Percentiles rank a stretch among this genome's conserved stretches.
These are phyloP conservation scores for Rhineura floridana DNA, from an alignment of 2,113 vertebrate genomes.

Conservation along the genomic window DNA sequence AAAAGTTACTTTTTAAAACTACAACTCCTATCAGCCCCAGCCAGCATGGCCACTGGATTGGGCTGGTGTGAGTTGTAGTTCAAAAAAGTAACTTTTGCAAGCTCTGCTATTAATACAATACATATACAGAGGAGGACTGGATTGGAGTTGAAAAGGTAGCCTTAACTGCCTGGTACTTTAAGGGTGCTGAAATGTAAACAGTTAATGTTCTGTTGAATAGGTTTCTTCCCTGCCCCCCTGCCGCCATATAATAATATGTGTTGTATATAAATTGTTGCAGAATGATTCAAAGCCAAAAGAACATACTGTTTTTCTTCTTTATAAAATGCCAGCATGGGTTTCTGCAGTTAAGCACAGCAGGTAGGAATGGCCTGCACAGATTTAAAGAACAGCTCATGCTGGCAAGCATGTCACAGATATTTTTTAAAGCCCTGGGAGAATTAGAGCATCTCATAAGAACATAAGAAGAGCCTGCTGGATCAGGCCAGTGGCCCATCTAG, in stretches of 20 bases:
- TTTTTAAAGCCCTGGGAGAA: constrained; percentile 23
- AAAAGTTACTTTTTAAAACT: too few relatives aligned
- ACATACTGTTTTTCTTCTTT: constrained; percentile 16
- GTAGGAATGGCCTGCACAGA: constrained; percentile 18
- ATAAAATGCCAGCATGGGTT: constrained; percentile 7
- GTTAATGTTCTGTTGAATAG: constrained; percentile 4
- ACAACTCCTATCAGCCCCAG: too few relatives aligned
- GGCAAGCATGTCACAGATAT: background rate
- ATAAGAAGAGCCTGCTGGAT: too few relatives aligned
- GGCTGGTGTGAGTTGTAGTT: too few relatives aligned
- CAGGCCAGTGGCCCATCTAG: too few relatives aligned
- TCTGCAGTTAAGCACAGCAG: constrained; percentile 13
- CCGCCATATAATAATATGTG: constrained; percentile 10
- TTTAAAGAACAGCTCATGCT: constrained; percentile 19
- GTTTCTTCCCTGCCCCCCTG: too few relatives aligned
- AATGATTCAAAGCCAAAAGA: constrained; percentile 17
- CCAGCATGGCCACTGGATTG: too few relatives aligned
- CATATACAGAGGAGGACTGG: background rate
- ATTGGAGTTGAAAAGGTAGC: background rate
- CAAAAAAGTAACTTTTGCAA: too few relatives aligned
- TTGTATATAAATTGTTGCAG: constrained; percentile 8
- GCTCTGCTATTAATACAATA: background rate
- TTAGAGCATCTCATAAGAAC: constrained; percentile 13
- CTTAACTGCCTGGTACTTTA: background rate
- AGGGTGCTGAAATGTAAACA: constrained; percentile 5